These are phyloP conservation scores for Cerceris ruficornis DNA, from an alignment of 2,888 invertebrate species.

Conservation along the genomic window DNA sequence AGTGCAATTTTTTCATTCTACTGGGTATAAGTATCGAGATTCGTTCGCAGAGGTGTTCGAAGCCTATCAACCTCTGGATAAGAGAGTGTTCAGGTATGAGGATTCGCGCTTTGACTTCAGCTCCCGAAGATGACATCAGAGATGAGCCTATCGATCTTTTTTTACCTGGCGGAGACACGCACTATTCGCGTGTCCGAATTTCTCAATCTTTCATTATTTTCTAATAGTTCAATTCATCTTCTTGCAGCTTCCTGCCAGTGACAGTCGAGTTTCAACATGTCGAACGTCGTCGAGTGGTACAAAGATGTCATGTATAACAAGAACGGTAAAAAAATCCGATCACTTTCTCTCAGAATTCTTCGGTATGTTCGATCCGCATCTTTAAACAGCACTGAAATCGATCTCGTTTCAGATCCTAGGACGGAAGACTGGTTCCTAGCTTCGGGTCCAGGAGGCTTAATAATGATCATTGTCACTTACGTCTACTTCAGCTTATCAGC, in stretches of 20 bases:
- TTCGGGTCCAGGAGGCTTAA: constrained; percentile 86
- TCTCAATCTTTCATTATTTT: no score
- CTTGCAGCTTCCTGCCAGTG: not conserved
- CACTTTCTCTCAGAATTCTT: no score
- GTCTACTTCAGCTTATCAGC: constrained; percentile 88
- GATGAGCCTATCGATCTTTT: no score
- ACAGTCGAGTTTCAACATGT: constrained; percentile 65
- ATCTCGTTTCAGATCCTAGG: constrained; percentile 84
- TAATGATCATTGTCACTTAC: constrained; percentile 87
- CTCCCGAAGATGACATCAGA: no score
- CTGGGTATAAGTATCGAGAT: no score
- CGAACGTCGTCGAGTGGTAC: constrained; percentile 75
- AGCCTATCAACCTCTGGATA: no score
- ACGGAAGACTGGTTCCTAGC: constrained; percentile 89
- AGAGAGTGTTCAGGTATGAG: not conserved
- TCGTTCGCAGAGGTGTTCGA: no score
- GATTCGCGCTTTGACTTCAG: no score
- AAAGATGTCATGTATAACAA: constrained; percentile 74
- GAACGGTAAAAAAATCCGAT: constrained; percentile 66
- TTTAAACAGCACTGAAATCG: not conserved
- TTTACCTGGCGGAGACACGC: no score
- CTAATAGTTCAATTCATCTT: no score
- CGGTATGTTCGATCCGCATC: no score
- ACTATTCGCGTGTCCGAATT: not conserved
- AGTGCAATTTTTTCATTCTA: no score